A percentile compares a stretch with the other conserved stretches of the same genome.
Conservation (phyloP, 1,140 invertebrate species). For the Cyclargus thomasi region DNA sequence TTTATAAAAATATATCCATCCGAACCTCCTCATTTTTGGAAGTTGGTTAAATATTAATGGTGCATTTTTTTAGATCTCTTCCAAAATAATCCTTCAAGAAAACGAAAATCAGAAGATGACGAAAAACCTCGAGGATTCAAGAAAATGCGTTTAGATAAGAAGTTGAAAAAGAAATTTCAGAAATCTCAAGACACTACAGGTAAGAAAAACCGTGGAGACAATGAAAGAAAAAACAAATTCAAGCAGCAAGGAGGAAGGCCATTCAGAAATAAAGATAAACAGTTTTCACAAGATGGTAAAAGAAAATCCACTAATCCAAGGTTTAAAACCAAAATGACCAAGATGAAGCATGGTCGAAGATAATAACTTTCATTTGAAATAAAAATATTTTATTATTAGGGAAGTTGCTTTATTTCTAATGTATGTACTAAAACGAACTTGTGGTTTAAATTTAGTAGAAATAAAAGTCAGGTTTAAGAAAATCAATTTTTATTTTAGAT, state of each 20-base stretch:
- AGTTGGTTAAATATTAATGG: constrained; percentile 52
- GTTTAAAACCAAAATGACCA: constrained; percentile 34
- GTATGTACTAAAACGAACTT: no score
- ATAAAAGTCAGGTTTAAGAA: no score
- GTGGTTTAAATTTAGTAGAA: no score
- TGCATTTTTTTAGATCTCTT: constrained; percentile 58
- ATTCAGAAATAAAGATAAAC: constrained; percentile 28
- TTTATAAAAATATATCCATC: no score
- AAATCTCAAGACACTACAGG: constrained; percentile 35
- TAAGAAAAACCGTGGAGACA: constrained; percentile 29
- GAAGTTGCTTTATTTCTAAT: no score
- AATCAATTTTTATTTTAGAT: no score
- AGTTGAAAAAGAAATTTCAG: constrained; percentile 56
- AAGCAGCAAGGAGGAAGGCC: not conserved
- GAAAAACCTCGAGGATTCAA: constrained; percentile 55
- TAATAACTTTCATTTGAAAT: constrained; percentile 23
- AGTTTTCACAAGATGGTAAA: constrained; percentile 32
- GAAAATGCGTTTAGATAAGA: constrained; percentile 64
- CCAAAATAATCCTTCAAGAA: constrained; percentile 46
- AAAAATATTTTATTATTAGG: no score
- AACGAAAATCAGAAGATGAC: constrained; percentile 52
- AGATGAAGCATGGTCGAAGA: constrained; percentile 33
- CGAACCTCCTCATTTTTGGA: no score
- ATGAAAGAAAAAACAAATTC: constrained; percentile 34
- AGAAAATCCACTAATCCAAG: constrained; percentile 25